Evolutionary conservation across 2,113 vertebrate genomes (phyloP).

Genomic region (Cygnus atratus): DNA sequence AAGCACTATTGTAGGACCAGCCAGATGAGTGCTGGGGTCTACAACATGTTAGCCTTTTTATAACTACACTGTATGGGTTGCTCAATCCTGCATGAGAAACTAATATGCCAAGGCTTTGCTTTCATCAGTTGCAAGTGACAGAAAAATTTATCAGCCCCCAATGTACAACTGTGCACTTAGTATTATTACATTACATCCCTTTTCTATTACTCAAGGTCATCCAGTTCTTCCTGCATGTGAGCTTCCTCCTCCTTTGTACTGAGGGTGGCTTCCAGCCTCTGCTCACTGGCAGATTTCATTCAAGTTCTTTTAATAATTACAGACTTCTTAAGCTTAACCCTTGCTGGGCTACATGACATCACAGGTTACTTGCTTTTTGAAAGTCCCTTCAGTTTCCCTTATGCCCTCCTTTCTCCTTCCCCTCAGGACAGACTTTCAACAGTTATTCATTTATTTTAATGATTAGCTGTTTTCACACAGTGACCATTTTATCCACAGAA

Average conservation of each 20-base stretch:
- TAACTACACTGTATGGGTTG: background rate
- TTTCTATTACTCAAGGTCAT: conserved; percentile 62
- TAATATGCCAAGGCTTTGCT: conserved; percentile 4
- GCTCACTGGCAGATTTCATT: conserved; percentile 26
- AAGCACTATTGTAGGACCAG: background rate
- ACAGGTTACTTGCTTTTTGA: background rate
- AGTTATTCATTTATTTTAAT: background rate
- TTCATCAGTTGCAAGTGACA: conserved; percentile 28
- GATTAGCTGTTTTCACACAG: background rate
- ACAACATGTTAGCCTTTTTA: background rate
- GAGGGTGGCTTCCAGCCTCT: conserved; percentile 15
- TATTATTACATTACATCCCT: conserved; percentile 54
- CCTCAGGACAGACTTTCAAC: background rate
- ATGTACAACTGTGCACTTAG: conserved; percentile 36
- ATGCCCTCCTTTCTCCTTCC: background rate
- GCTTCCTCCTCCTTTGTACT: background rate
- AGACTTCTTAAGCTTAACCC: conserved; percentile 26
- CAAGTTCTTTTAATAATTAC: conserved; percentile 45
- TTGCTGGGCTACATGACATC: background rate
- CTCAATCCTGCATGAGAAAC: background rate
- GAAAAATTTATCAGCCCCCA: conserved; percentile 39
- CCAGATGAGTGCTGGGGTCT: background rate
- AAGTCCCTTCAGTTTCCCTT: background rate
- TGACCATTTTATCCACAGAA: background rate
- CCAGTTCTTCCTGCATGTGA: conserved; percentile 1